Percentiles rank a stretch among this genome's conserved stretches.
Evolutionary conservation across 2,888 invertebrate genomes (phyloP).

Genomic region (Phaedon cochleariae): DNA sequence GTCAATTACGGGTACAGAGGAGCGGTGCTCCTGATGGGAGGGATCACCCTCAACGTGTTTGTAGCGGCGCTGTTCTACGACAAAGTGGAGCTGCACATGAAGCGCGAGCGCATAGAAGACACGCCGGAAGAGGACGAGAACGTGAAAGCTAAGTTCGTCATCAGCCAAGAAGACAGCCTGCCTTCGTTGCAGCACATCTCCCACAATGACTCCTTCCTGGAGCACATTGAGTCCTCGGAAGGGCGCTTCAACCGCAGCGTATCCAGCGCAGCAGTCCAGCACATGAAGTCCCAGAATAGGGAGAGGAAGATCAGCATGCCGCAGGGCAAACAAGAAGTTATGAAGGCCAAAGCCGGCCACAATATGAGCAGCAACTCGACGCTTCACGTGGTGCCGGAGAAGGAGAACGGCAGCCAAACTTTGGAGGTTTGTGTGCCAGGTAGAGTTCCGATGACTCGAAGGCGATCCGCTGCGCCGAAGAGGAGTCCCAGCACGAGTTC

Average conservation of each 20-base stretch:
- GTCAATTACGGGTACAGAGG: constrained; percentile 82
- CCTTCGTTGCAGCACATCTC: constrained; percentile 55
- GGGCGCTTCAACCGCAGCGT: constrained; percentile 72
- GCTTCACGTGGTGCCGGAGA: constrained; percentile 77
- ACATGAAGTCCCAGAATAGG: constrained; percentile 61
- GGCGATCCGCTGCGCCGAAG: constrained; percentile 62
- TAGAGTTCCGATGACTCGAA: constrained; percentile 47
- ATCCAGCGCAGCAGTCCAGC: constrained; percentile 75
- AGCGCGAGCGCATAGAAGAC: constrained; percentile 64
- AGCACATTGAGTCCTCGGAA: constrained; percentile 52
- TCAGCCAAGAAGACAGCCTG: constrained; percentile 58
- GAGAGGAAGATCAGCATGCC: constrained; percentile 71
- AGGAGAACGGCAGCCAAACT: constrained; percentile 55
- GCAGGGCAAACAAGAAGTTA: constrained; percentile 61
- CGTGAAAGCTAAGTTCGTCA: constrained; percentile 57
- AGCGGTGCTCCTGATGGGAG: constrained; percentile 83
- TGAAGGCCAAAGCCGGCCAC: constrained; percentile 51
- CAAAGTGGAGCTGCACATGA: constrained; percentile 83
- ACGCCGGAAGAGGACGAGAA: constrained; percentile 54
- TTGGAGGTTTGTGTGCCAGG: constrained; percentile 53
- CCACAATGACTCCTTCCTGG: constrained; percentile 56
- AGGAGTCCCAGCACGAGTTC: constrained; percentile 82
- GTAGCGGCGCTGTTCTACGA: constrained; percentile 86
- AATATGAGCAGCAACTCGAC: constrained; percentile 56
- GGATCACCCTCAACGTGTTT: constrained; percentile 83